These are phyloP conservation scores for Beaufortia kweichowensis DNA, from an alignment of 2,113 vertebrate species.

Conservation along the genomic window DNA sequence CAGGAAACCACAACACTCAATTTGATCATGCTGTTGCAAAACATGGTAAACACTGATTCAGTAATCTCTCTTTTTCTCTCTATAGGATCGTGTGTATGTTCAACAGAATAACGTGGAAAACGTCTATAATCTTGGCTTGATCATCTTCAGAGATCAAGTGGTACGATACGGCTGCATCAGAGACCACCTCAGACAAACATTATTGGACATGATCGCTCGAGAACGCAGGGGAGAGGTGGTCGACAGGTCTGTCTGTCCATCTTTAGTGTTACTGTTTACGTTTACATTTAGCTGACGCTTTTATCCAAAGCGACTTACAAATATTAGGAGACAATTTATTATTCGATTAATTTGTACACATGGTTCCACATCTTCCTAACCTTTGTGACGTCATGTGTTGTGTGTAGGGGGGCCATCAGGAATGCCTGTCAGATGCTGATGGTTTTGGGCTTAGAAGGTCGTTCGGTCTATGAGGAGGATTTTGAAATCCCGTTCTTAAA, in stretches of 20 bases:
- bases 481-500: constrained; percentile 97
- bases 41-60: no score
- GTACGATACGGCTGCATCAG: constrained; percentile 93
- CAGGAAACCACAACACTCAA: no score
- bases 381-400: not conserved
- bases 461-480: constrained; percentile 96
- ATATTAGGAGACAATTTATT: no score
- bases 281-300: no score
- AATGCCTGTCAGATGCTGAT: constrained; percentile 99
- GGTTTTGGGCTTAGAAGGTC: constrained; percentile 94
- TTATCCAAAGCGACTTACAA: no score
- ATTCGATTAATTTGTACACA: not conserved
- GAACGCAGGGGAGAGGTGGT: constrained; percentile 96
- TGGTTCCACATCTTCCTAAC: not conserved
- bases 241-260: constrained; percentile 80
- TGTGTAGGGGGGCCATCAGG: constrained; percentile 90
- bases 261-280: not conserved
- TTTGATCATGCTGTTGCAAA: no score
- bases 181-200: constrained; percentile 90
- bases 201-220: constrained; percentile 95
- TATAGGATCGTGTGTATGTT: constrained; percentile 86
- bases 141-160: constrained; percentile 97
- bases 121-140: constrained; percentile 96
- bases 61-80: not conserved
- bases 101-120: constrained; percentile 98